Conservation (phyloP, 2,113 vertebrate species). For the Chionomys nivalis region DNA sequence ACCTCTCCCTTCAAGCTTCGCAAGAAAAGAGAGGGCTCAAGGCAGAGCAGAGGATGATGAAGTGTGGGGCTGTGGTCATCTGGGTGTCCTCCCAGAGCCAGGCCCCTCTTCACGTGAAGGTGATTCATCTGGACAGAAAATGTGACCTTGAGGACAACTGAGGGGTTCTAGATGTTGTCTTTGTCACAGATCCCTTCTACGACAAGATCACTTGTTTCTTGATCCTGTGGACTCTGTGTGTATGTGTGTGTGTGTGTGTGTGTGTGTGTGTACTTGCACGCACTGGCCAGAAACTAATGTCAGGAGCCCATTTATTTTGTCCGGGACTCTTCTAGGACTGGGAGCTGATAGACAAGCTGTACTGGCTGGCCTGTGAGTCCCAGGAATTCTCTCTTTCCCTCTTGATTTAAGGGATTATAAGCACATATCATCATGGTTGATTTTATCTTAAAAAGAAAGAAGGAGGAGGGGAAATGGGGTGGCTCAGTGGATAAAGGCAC, state of each 20-base stretch:
- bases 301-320: not conserved
- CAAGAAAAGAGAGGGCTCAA: not conserved
- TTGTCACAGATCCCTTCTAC: not conserved
- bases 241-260: not conserved
- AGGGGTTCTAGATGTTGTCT: not conserved
- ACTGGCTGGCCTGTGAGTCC: not conserved
- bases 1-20: not conserved
- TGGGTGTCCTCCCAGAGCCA: not conserved
- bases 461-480: not conserved
- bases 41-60: not conserved
- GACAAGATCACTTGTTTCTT: not conserved
- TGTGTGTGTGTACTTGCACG: not conserved
- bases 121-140: not conserved
- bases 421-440: too few species aligned
- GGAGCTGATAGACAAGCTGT: not conserved
- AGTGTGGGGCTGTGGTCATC: not conserved
- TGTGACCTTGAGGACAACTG: not conserved
- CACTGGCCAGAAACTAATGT: not conserved
- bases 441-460: not conserved
- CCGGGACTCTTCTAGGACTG: not conserved
- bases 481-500: not conserved
- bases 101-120: not conserved
- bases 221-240: not conserved
- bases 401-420: not conserved
- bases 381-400: not conserved